phyloP scores from a whole-genome alignment of 1,140 invertebrate genomes.

The Araneus ventricosus region DNA sequence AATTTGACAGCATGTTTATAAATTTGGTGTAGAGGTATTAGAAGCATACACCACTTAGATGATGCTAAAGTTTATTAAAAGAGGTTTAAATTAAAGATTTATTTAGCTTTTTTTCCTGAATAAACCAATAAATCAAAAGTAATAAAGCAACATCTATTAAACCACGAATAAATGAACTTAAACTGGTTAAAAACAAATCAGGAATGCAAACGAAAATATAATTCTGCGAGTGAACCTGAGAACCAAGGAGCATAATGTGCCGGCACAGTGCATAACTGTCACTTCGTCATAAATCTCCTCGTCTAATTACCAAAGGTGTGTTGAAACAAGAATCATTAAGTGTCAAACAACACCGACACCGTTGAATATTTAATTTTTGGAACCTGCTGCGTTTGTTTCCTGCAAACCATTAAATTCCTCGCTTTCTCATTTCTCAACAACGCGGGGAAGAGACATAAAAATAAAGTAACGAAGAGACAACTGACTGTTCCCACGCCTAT shows the following conservation, averaged over 20 bases:
- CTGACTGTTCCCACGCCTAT: conserved; percentile 5
- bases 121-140: too few relatives aligned
- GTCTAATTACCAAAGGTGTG: conserved; percentile 20
- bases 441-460: background rate
- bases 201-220: background rate
- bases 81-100: too few relatives aligned
- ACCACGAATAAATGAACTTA: too few relatives aligned
- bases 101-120: too few relatives aligned
- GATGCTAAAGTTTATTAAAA: too few relatives aligned
- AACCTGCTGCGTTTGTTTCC: conserved; percentile 29
- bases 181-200: background rate
- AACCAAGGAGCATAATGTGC: background rate
- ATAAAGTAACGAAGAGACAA: background rate
- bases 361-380: conserved; percentile 33
- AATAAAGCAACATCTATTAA: too few relatives aligned
- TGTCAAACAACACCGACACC: conserved; percentile 25
- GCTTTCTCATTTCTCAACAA: conserved; percentile 1
- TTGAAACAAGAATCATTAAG: conserved; percentile 39
- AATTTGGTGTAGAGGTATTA: too few relatives aligned
- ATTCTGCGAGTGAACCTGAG: background rate
- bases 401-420: conserved; percentile 31
- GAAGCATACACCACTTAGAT: too few relatives aligned
- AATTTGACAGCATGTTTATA: too few relatives aligned
- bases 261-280: background rate
- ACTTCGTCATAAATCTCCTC: background rate